phyloP scores from a whole-genome alignment of 2,888 invertebrate species.

The Leptura quadrifasciata region DNA sequence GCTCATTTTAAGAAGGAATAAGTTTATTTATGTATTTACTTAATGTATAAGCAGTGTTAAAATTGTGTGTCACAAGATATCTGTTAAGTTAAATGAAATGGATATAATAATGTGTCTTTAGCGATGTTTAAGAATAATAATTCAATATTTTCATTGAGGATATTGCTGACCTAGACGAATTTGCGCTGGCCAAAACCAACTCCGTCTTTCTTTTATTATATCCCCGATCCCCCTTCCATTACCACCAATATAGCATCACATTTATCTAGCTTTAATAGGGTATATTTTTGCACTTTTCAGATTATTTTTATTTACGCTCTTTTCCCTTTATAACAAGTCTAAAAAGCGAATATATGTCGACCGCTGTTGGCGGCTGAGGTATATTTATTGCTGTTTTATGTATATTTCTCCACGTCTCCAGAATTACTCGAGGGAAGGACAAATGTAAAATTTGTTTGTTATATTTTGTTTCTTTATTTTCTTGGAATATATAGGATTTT shows the following conservation, averaged over 20 bases:
- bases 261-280: slow-evolving; percentile 43
- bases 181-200: slow-evolving; percentile 1
- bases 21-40: too few species aligned
- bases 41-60: too few species aligned
- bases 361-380: slow-evolving; percentile 14
- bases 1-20: too few species aligned
- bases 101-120: too few species aligned
- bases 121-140: too few species aligned
- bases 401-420: slow-evolving; percentile 37
- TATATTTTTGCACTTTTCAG: slow-evolving; percentile 43
- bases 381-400: slow-evolving; percentile 39
- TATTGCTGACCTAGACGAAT: slow-evolving; percentile 1
- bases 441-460: slow-evolving; percentile 39
- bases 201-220: slow-evolving; percentile 19
- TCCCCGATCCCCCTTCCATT: slow-evolving; percentile 29
- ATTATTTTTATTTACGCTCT: slow-evolving; percentile 47
- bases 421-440: slow-evolving; percentile 39
- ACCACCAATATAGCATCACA: slow-evolving; percentile 39
- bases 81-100: too few species aligned
- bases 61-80: too few species aligned
- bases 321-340: slow-evolving; percentile 33
- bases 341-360: slow-evolving; percentile 36
- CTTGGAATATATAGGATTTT: slow-evolving; percentile 40
- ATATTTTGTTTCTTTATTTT: slow-evolving; percentile 41
- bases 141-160: background rate